Evolutionary conservation across 2,113 vertebrate genomes (phyloP).

Genomic region (Tragelaphus strepsiceros): DNA sequence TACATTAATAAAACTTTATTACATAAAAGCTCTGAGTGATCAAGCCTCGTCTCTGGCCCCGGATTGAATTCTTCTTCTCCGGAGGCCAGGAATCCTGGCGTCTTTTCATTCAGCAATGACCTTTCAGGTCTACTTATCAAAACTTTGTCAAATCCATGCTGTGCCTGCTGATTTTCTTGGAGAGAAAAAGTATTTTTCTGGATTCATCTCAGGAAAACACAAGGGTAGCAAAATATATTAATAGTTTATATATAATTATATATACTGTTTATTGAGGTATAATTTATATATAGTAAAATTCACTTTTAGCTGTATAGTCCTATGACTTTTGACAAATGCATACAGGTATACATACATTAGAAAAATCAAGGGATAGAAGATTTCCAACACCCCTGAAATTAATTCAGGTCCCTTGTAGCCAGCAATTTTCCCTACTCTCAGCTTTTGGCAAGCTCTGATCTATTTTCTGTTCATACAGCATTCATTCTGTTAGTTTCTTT

Average conservation of each 20-base stretch:
- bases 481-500: background rate
- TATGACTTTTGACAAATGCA: background rate
- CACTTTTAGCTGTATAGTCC: background rate
- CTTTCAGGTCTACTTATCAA: background rate
- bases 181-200: background rate
- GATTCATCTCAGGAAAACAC: background rate
- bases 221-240: background rate
- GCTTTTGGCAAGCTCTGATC: background rate
- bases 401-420: background rate
- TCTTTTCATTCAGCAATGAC: no score
- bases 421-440: background rate
- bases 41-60: no score
- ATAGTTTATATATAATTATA: background rate
- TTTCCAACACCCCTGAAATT: background rate
- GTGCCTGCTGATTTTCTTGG: background rate
- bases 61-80: no score
- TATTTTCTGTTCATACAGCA: background rate
- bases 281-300: background rate
- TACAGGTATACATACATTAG: background rate
- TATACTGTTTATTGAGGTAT: background rate
- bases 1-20: no score
- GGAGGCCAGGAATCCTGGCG: no score
- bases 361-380: background rate
- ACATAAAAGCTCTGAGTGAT: no score
- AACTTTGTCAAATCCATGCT: background rate